Evolutionary conservation across 92 coral and sea anemone genomes (phyloP), one percentile per base, ranked within the genome.

Genomic region (Epizoanthus stellaris): DNA sequence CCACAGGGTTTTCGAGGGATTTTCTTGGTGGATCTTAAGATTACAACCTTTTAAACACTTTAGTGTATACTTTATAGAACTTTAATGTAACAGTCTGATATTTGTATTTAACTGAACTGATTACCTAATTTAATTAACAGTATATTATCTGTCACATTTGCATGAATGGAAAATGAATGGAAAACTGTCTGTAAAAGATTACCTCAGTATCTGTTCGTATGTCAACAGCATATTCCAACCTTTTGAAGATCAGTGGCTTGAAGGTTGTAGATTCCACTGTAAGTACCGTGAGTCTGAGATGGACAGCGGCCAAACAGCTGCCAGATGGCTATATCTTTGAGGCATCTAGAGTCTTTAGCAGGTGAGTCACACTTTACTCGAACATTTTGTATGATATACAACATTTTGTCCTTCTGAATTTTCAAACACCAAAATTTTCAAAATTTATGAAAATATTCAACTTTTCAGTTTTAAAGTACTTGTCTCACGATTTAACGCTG

Each of bases 241-340:
- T 13, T 60, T 43, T 76, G 25, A 76, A 14, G 21, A n/a, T 76
- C 36, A 66, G 43, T 6, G 61, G 40, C 61, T 30, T 76, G 61
- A 49, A 49, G 54, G 54, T 49, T 49, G 54, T 49, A 49, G 11
- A 6, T 49, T 6, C 54, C 8, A 76, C 67, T 34, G 67, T 17
- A 76, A 76, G 67, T 34, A 76, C 81, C 23, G 81, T 34, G 3
- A 0, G 3, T 13, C 66, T 76, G 52, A 57, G 17, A 9, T 76
- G 81, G 81, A 45, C 16, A 14, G 42, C 66, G 12, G 81, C 56
- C 8, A 12, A 58, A 13, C 21, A 56, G 61, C 21, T 59, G 67
- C 81, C 81, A 34, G 30, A 15, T 16, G 81, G 81, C 39, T 76
- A 54, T 45, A 25, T 38, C 15, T 38, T 76, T 17, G 19, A 19